Evolutionary conservation across 2,797 vertebrate genomes (phyloP).

Genomic region (Masticophis lateralis): DNA sequence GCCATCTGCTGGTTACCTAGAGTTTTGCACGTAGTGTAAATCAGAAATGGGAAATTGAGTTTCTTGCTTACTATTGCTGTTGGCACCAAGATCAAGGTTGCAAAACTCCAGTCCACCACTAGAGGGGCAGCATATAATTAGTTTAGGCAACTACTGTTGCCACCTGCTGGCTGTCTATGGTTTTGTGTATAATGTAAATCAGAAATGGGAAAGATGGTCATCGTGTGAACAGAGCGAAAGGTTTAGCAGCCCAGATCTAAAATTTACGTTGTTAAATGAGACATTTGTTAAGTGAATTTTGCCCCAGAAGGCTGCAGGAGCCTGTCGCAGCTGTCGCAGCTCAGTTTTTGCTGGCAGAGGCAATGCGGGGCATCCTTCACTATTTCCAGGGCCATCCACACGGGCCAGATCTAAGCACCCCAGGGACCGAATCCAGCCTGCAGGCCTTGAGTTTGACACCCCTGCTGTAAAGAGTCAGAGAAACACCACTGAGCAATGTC

Average conservation of each 20-base stretch:
- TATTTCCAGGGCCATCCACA: too few species aligned
- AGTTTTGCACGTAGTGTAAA: background rate
- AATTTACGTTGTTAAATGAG: too few species aligned
- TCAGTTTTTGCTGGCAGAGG: too few species aligned
- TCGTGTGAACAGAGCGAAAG: background rate
- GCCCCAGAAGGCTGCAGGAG: too few species aligned
- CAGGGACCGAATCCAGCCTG: too few species aligned
- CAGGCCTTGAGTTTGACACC: too few species aligned
- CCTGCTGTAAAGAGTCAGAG: background rate
- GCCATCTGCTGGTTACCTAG: background rate
- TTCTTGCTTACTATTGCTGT: too few species aligned
- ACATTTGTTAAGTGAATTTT: too few species aligned
- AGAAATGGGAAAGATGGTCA: background rate
- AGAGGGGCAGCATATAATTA: background rate
- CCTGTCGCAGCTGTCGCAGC: too few species aligned
- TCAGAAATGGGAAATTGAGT: background rate
- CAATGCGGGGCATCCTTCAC: too few species aligned
- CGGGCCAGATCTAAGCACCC: too few species aligned
- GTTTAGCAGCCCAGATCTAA: background rate
- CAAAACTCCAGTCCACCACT: background rate
- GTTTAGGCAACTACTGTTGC: background rate
- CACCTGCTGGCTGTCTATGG: background rate
- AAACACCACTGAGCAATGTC: background rate
- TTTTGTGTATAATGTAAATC: background rate
- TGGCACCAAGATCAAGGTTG: background rate